Base-by-base conservation (phyloP, 1,140 invertebrate genomes). In the Rhysida immarginata region DNA sequence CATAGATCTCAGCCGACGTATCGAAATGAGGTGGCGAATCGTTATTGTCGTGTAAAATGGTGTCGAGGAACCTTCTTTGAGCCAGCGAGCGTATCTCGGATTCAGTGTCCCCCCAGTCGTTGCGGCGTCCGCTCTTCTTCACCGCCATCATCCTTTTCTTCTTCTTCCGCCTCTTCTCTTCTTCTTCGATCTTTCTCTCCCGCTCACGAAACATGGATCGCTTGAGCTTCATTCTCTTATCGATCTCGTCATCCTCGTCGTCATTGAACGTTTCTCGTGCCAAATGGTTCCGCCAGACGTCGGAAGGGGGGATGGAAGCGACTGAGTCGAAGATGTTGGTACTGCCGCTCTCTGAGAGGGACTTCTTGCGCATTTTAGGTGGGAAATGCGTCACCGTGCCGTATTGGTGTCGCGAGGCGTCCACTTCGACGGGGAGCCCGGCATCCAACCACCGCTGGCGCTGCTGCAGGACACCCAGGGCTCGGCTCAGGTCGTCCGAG, bases 141-240 rank as follows among this genome's bases (percentile, higher is more conserved):
- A 48, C 45, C 29, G 58, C 54, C 5, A 59, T 58, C 55, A 59
- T 55, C 13, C 25, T 29, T 25, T 44, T 54, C 45, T 53, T 18
- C 13, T 44, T 52, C 52, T 35, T 54, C 14, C 23, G 21, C 49
- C 29, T 18, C 42, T 54, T 55, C 16, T 55, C 50, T 54, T 23
- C 21, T 54, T 55, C 54, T 26, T 51, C 26, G 13, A 29, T 8
- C 5, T 3, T 50, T 11, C 29, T 11, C 26, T 51, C 3, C 24
- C 45, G 55, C 26, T 29, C 49, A 11, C 49, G 49, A 27, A 51
- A 51, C 8, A 21, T 2, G 8, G 49, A 51, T 27, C 54, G 66
- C 23, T 63, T 63, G 2, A 43, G 58, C 54, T 59, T 61, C 54
- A 69, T 68, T 65, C 67, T 58, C 67, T 66, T 55, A 25, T 11